Percentiles rank a stretch among this genome's conserved stretches.
Evolutionary conservation across 2,113 vertebrate genomes (phyloP).

Genomic region (Pagrus major): DNA sequence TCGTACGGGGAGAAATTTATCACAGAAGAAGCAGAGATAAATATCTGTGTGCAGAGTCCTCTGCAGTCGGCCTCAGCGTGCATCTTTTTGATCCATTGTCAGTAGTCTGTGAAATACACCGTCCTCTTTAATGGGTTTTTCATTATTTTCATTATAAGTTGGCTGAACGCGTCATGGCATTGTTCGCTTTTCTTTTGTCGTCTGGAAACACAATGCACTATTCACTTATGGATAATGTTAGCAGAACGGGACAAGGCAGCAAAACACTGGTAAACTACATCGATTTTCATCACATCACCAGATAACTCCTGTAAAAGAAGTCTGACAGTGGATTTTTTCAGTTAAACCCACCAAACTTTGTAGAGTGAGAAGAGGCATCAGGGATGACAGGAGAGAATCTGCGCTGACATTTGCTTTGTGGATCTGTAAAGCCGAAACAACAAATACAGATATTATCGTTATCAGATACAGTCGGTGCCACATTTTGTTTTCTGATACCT

Average conservation of each 20-base stretch:
- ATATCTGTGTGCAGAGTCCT: constrained; percentile 8
- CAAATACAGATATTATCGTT: constrained; percentile 32
- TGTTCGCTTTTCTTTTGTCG: constrained; percentile 11
- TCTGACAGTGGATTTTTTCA: not conserved
- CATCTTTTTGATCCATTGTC: constrained; percentile 4
- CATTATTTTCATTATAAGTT: constrained; percentile 22
- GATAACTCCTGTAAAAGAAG: constrained; percentile 1
- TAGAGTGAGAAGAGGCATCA: not conserved
- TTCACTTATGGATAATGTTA: not conserved
- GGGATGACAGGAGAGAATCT: constrained; percentile 26
- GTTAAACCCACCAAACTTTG: constrained; percentile 7
- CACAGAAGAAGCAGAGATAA: constrained; percentile 6
- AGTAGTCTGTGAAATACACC: constrained; percentile 12
- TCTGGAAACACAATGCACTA: not conserved
- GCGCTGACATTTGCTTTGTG: constrained; percentile 50
- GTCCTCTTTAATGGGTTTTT: constrained; percentile 30
- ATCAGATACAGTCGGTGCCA: constrained; percentile 30
- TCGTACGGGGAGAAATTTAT: constrained; percentile 14
- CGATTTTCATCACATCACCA: not conserved
- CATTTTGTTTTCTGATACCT: constrained; percentile 35
- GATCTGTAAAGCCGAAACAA: constrained; percentile 41
- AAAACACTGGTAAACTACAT: not conserved
- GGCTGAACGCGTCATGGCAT: not conserved
- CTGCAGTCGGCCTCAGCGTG: not conserved
- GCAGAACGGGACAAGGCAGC: not conserved